phyloP scores from a whole-genome alignment of 1,140 invertebrate species.

The Cecropterus lyciades region DNA sequence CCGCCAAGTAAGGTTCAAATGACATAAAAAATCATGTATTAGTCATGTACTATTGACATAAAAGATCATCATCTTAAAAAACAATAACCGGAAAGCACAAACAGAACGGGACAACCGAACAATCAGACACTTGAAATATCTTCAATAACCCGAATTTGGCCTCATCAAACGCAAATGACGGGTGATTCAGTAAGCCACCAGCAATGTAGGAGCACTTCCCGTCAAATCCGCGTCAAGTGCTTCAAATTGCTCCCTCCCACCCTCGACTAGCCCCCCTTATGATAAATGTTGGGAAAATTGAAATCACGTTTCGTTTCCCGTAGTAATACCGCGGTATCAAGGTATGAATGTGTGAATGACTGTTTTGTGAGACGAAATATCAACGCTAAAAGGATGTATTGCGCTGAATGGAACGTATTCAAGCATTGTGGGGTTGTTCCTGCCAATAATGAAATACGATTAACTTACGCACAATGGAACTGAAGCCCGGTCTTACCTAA shows the following conservation, averaged over 20 bases:
- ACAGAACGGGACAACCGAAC: conserved; percentile 39
- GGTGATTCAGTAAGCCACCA: conserved; percentile 62
- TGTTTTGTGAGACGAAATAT: conserved; percentile 50
- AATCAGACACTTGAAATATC: conserved; percentile 41
- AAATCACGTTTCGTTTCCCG: conserved; percentile 64
- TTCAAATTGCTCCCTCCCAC: conserved; percentile 56
- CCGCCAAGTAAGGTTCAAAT: no score
- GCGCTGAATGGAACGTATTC: conserved; percentile 41
- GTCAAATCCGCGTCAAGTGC: conserved; percentile 69
- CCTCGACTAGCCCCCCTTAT: conserved; percentile 44
- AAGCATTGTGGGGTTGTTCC: conserved; percentile 39
- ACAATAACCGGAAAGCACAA: conserved; percentile 28
- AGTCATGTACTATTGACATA: no score
- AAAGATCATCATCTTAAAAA: background rate
- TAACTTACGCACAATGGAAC: conserved; percentile 31
- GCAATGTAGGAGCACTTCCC: conserved; percentile 58
- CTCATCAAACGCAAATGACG: conserved; percentile 66
- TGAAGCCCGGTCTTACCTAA: conserved; percentile 8
- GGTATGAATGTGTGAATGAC: conserved; percentile 51
- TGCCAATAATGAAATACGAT: conserved; percentile 37
- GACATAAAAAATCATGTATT: no score
- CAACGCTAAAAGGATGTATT: conserved; percentile 46
- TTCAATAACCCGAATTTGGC: conserved; percentile 55
- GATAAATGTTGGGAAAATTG: conserved; percentile 72
- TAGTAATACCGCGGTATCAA: conserved; percentile 48